Evolutionary conservation across 30 jellyfish, hydroid and myxozoan species (phyloP).

Genomic region (Chrysaora quinquecirrha): DNA sequence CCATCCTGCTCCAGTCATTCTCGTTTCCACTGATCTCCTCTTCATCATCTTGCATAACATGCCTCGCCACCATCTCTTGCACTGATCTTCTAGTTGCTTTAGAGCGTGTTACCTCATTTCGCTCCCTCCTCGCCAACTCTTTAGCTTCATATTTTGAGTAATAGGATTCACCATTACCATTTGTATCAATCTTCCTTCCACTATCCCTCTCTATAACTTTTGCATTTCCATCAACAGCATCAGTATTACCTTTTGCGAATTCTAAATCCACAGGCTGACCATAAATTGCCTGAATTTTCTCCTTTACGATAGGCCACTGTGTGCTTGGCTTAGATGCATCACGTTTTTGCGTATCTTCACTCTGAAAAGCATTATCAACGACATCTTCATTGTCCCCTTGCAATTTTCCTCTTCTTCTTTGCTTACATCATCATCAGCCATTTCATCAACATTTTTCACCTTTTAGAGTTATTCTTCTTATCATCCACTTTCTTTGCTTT

Average conservation of each 20-base stretch:
- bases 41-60: not conserved
- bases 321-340: conserved; percentile 25
- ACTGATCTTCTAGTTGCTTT: not conserved
- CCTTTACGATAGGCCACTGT: conserved; percentile 67
- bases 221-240: not conserved
- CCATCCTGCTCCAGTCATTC: not conserved
- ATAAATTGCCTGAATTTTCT: conserved; percentile 52
- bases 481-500: not conserved
- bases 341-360: not conserved
- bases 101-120: not conserved
- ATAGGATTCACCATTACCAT: not conserved
- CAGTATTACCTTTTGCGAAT: not conserved
- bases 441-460: too few species aligned
- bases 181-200: not conserved
- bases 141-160: not conserved
- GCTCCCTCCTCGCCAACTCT: not conserved
- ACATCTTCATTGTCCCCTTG: too few species aligned
- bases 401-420: too few species aligned
- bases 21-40: not conserved
- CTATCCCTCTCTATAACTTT: not conserved
- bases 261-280: conserved; percentile 59
- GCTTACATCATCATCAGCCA: too few species aligned
- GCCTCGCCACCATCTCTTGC: conserved; percentile 13
- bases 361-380: too few species aligned
- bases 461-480: too few species aligned